These are phyloP conservation scores for Byasa hedistus DNA, from an alignment of 2,888 invertebrate species.

Conservation along the genomic window DNA sequence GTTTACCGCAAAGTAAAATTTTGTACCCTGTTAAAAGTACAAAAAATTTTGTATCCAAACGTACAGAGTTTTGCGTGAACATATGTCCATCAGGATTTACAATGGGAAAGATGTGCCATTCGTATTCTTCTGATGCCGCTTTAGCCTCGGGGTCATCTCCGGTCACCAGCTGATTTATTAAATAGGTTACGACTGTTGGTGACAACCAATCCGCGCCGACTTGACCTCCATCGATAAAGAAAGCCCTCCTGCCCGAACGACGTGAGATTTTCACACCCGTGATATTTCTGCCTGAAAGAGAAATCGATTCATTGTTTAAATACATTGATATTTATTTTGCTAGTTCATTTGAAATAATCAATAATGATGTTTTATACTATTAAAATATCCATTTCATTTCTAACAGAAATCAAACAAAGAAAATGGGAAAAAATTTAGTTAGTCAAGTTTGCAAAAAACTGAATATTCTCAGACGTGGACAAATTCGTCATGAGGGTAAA, in stretches of 20 bases:
- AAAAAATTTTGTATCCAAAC: conserved; percentile 27
- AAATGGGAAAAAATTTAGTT: too few relatives aligned
- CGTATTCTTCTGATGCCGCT: conserved; percentile 76
- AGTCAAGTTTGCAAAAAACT: too few relatives aligned
- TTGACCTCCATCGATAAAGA: conserved; percentile 77
- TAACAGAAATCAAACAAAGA: too few relatives aligned
- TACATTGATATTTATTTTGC: too few relatives aligned
- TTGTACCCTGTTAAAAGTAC: too few relatives aligned
- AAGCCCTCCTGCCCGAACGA: conserved; percentile 46
- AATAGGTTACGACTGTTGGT: conserved; percentile 82
- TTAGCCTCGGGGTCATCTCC: conserved; percentile 72
- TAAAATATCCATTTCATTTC: too few relatives aligned
- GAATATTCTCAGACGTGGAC: too few relatives aligned
- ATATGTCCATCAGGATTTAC: conserved; percentile 89
- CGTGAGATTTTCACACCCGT: conserved; percentile 68
- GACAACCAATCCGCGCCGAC: conserved; percentile 89
- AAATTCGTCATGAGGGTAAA: too few relatives aligned
- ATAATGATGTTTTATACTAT: too few relatives aligned
- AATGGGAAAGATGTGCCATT: conserved; percentile 88
- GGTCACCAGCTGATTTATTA: conserved; percentile 81
- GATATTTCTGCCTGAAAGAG: conserved; percentile 61
- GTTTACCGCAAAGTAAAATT: too few relatives aligned
- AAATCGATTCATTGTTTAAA: background rate
- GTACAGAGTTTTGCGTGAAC: conserved; percentile 81
- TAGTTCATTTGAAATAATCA: too few relatives aligned